Evolutionary conservation across 2,888 invertebrate genomes (phyloP).

Genomic region (Myopa tessellatipennis): DNA sequence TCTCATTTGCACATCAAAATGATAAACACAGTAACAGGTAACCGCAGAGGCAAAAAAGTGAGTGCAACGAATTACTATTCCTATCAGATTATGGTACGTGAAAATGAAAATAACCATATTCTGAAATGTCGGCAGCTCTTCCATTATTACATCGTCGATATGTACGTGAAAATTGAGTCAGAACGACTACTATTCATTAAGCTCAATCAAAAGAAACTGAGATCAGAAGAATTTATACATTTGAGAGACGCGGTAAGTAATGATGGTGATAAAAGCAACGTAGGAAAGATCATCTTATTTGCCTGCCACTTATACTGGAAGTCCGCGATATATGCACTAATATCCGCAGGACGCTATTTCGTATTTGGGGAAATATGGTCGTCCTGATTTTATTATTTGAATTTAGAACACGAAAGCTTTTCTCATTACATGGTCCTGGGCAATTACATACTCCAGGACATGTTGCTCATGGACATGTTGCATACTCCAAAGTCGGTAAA

Average conservation of each 20-base stretch:
- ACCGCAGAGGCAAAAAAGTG: constrained; percentile 18
- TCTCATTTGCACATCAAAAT: constrained; percentile 2
- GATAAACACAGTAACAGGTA: too few relatives aligned
- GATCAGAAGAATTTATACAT: constrained; percentile 27
- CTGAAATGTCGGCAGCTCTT: constrained; percentile 50
- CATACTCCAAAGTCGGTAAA: too few relatives aligned
- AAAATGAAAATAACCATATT: constrained; percentile 45
- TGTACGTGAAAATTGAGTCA: constrained; percentile 59
- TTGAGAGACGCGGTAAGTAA: constrained; percentile 36
- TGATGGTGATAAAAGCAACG: not conserved
- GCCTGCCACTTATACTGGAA: too few relatives aligned
- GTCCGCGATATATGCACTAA: too few relatives aligned
- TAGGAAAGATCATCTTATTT: too few relatives aligned
- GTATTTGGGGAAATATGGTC: too few relatives aligned
- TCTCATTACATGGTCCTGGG: too few relatives aligned
- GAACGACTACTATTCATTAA: constrained; percentile 50
- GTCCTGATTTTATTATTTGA: too few relatives aligned
- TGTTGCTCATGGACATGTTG: too few relatives aligned
- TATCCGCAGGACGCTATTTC: too few relatives aligned
- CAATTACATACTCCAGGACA: too few relatives aligned
- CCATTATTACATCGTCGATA: constrained; percentile 59
- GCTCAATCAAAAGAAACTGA: constrained; percentile 23
- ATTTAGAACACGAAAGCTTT: too few relatives aligned
- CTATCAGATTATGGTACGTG: constrained; percentile 51
- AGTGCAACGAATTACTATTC: constrained; percentile 54